phyloP scores from a whole-genome alignment of 2,113 vertebrate genomes.

The Spea multiplicata region DNA sequence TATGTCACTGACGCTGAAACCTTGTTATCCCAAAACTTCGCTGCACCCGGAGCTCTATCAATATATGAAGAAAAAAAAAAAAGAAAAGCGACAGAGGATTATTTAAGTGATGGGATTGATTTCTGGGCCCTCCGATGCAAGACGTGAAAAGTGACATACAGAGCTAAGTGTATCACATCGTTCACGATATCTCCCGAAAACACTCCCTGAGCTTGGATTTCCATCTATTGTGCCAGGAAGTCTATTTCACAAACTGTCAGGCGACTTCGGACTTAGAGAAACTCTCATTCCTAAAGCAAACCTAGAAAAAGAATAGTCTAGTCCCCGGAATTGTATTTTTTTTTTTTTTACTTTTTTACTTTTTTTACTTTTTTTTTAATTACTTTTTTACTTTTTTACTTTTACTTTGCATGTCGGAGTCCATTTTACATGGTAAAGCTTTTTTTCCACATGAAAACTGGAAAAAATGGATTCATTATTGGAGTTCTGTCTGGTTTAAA shows the following conservation, averaged over 20 bases:
- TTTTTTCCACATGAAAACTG: too few species aligned
- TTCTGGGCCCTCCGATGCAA: slow-evolving; percentile 14
- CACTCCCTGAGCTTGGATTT: not conserved
- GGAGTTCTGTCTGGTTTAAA: too few species aligned
- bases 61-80: not conserved
- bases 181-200: not conserved
- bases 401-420: too few species aligned
- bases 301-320: too few species aligned
- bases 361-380: too few species aligned
- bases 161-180: not conserved
- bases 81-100: slow-evolving; percentile 27
- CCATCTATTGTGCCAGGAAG: not conserved
- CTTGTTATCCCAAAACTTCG: slow-evolving; percentile 33
- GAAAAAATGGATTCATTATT: too few species aligned
- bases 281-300: not conserved
- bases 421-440: too few species aligned
- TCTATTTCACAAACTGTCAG: not conserved
- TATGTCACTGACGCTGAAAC: slow-evolving; percentile 14
- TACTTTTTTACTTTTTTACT: too few species aligned
- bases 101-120: slow-evolving; percentile 21
- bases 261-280: not conserved
- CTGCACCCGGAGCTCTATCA: slow-evolving; percentile 16
- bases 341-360: too few species aligned
- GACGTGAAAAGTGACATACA: slow-evolving; percentile 16
- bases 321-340: too few species aligned